Evolutionary conservation across 2,888 invertebrate genomes (phyloP), one percentile per base, ranked within the genome.

Genomic region (Pseudolycoriella hygida): DNA sequence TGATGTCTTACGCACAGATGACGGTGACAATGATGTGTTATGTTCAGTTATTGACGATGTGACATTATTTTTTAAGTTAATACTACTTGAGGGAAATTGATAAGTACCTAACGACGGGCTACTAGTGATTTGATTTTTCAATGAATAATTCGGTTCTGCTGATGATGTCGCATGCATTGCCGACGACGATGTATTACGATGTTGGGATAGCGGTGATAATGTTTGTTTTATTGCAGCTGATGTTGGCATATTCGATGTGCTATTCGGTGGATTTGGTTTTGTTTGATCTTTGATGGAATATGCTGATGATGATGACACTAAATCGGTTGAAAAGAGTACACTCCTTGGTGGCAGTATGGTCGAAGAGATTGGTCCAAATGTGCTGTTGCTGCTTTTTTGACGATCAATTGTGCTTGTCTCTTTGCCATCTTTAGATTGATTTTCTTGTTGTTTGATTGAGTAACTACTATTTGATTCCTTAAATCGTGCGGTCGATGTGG

Each of bases 391-490:
- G 34, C 38, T 48, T 50, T 40, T 44, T 6, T 30, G 11, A 40
- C 30, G 40, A 3, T 44, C 44, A 6, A 39, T 3, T 25, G 39
- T 14, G 6, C 6, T 17, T 11, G 40, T 40, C 15, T 44, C 44
- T 32, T n/a, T 39, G 25, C 12, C 17, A 39, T 31, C 20, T 39
- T 38, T 34, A 19, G 17, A 32, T 15, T 32, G 37, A 25, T 32
- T 37, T 47, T 47, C 46, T 25, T 50, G 46, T 42, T 60, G 57
- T 43, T 58, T 59, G 15, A 62, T 54, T 47, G 62, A 58, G 50
- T 62, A 64, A 46, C 61, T 57, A 51, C 61, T 65, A 53, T 57
- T 54, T 48, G 62, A 60, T 52, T 66, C 65, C 50, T 60, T 57
- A 30, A 64, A 54, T 51, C 56, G 60, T 44, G 56, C 55, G 48